Evolutionary conservation across 2,888 invertebrate genomes (phyloP).

Genomic region (Thera britannica): DNA sequence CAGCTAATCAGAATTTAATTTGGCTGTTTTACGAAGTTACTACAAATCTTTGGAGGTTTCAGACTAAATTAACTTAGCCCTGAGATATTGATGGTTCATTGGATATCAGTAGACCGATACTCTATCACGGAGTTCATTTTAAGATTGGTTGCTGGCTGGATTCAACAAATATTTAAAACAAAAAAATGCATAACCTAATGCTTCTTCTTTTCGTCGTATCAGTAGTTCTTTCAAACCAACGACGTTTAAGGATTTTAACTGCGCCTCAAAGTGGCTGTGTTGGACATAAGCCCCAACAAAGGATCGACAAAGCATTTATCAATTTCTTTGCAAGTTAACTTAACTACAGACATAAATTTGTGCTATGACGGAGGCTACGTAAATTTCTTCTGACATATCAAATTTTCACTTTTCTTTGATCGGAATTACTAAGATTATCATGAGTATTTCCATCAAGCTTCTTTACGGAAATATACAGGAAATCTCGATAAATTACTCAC

Average conservation of each 20-base stretch:
- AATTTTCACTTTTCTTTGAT: constrained; percentile 14
- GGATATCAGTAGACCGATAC: not conserved
- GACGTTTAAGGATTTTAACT: too few relatives aligned
- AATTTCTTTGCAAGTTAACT: not conserved
- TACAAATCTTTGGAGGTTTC: constrained; percentile 8
- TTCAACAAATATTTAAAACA: too few relatives aligned
- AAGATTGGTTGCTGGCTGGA: not conserved
- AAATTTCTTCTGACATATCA: constrained; percentile 16
- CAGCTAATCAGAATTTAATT: constrained; percentile 28
- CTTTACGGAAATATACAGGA: constrained; percentile 16
- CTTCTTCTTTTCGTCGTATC: too few relatives aligned
- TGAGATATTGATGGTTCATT: constrained; percentile 5
- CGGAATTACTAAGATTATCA: constrained; percentile 17
- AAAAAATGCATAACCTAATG: too few relatives aligned
- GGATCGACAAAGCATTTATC: too few relatives aligned
- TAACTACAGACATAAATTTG: constrained; percentile 1
- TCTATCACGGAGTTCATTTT: not conserved
- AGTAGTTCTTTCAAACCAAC: too few relatives aligned
- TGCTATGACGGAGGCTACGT: constrained; percentile 11
- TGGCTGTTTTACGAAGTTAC: constrained; percentile 8
- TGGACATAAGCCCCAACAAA: too few relatives aligned
- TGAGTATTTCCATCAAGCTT: constrained; percentile 14
- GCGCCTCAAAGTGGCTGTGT: too few relatives aligned
- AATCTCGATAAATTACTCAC: constrained; percentile 21
- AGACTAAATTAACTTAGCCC: constrained; percentile 13